A percentile compares a stretch with the other conserved stretches of the same genome.
These are phyloP conservation scores for Onychomys torridus DNA, from an alignment of 2,797 vertebrate genomes.

Conservation along the genomic window DNA sequence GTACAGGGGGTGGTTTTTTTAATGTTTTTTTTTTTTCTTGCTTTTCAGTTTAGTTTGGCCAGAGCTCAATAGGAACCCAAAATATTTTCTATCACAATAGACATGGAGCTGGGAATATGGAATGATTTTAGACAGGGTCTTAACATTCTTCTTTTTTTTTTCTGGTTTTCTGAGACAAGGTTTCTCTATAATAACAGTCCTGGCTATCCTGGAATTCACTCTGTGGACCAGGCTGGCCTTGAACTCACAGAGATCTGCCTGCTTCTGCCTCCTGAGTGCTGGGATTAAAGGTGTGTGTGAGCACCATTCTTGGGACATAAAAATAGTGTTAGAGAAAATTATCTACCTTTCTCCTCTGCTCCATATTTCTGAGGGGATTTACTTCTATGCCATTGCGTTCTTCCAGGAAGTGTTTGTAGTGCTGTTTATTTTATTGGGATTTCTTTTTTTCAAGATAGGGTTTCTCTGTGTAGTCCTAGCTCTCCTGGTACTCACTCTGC, in stretches of 20 bases:
- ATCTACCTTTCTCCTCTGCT: background rate
- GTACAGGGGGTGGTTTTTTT: background rate
- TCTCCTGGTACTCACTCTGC: background rate
- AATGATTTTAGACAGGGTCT: background rate
- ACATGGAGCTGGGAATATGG: background rate
- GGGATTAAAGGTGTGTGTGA: no score
- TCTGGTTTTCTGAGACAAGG: no score
- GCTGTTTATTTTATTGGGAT: background rate
- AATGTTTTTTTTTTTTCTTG: background rate
- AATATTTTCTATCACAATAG: background rate
- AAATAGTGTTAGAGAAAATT: background rate
- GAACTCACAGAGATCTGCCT: no score
- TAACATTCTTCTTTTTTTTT: background rate
- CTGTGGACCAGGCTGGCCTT: no score
- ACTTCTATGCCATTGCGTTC: background rate
- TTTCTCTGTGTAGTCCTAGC: background rate
- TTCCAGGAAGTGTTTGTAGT: background rate
- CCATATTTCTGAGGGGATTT: background rate
- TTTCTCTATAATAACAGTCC: no score
- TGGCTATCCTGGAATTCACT: no score
- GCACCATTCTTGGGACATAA: background rate
- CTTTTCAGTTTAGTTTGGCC: constrained; percentile 43
- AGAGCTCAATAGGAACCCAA: constrained; percentile 2
- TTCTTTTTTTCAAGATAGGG: background rate
- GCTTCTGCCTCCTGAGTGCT: no score